Base-by-base conservation (phyloP, 2,797 vertebrate species). In the Todus mexicanus region DNA sequence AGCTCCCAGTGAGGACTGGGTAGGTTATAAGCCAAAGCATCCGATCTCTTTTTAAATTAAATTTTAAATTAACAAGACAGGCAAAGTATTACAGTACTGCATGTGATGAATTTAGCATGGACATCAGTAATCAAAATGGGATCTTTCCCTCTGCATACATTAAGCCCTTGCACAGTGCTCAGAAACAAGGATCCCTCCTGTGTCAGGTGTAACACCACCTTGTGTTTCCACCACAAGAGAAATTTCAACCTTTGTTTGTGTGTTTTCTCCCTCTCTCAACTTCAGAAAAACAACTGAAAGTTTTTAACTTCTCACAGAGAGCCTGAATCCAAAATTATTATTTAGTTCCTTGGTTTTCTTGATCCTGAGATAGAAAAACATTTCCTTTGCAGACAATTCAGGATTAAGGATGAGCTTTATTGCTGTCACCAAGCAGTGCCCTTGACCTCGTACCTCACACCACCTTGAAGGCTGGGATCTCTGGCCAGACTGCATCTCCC, bases 391-490 rank as follows among this genome's bases (percentile, higher is more conserved):
- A 70, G 60, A 18, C 16, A 66, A 5, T 27, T 85, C 47, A 63
- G 71, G 42, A 22, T 16, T 50, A 35, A 66, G 23, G 7, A 18
- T 47, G 53, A 89, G 43, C 6, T 72, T 70, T 47, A 14, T 54
- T 3, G 2, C 61, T 70, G 13, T 38, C 65, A 74, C 57, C n/a
- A 40, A n/a, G 53, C 65, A 86, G n/a, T 15, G 60, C 15, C 51
- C 2, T 0, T 53, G 38, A 23, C 48, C 48, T 66, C 4, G 0
- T n/a, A 42, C 27, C 23, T 65, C 15, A 25, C 1, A 5, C 23
- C 0, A 1, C 15, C 10, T 37, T 68, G 43, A 1, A 7, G 35
- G 21, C 37, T 61, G 45, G 17, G 23, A n/a, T 31, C 45, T 37
- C 56, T 38, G 37, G 26, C 35, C 65, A 29, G 22, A 54, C 7